Conservation (phyloP, 2,888 invertebrate species). For the Aplocera efformata region DNA sequence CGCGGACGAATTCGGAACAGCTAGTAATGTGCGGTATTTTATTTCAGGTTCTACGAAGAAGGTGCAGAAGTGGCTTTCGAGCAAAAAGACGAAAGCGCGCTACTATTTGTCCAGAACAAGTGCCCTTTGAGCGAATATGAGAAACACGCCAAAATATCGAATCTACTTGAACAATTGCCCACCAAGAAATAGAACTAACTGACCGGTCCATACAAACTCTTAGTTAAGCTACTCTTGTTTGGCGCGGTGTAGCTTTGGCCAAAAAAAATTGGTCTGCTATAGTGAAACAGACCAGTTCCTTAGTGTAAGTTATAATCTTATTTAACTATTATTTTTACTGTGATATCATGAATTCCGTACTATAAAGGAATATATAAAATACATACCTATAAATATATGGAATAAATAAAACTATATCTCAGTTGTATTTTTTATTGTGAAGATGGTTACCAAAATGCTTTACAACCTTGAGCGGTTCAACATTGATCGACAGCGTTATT, state of each 20-base stretch:
- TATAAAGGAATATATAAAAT: constrained; percentile 7
- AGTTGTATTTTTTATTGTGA: constrained; percentile 10
- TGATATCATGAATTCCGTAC: constrained; percentile 18
- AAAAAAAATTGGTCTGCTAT: no score
- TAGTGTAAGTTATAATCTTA: no score
- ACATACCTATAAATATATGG: neutral
- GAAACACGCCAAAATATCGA: constrained; percentile 56
- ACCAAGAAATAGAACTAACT: constrained; percentile 55
- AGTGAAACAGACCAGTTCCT: no score
- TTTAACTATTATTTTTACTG: constrained; percentile 15
- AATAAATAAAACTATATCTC: constrained; percentile 16
- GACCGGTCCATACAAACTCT: no score
- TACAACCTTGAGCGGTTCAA: constrained; percentile 1
- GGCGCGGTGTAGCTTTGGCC: no score
- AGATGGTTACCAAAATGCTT: neutral
- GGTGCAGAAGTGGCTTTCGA: constrained; percentile 90
- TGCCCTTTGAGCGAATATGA: constrained; percentile 64
- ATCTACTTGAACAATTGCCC: constrained; percentile 53
- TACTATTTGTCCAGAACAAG: constrained; percentile 84
- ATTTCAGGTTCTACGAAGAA: constrained; percentile 85
- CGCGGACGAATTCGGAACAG: no score
- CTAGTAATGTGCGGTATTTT: neutral
- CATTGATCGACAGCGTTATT: constrained; percentile 7
- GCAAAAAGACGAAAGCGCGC: constrained; percentile 85
- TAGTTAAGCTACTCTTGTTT: no score